Conservation (phyloP, 2,113 vertebrate genomes). For the Cochlearius cochlearius region DNA sequence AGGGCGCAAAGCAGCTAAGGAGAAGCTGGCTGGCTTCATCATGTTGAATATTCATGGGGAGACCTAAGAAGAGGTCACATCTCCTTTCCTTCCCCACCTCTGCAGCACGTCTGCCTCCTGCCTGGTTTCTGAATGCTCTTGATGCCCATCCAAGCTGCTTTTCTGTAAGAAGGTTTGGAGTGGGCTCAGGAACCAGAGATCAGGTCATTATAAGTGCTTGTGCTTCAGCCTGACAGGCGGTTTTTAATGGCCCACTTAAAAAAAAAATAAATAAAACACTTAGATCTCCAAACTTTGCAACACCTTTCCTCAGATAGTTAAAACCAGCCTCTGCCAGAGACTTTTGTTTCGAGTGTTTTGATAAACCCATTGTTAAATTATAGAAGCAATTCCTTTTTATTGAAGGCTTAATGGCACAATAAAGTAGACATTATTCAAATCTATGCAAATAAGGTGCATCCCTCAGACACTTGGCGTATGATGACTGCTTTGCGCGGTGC, state of each 20-base stretch:
- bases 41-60: background rate
- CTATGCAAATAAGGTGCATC: slow-evolving; percentile 5
- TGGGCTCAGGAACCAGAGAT: background rate
- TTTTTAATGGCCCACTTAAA: background rate
- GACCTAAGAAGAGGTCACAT: background rate
- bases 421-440: slow-evolving; percentile 41
- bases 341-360: background rate
- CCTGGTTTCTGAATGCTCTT: background rate
- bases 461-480: background rate
- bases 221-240: background rate
- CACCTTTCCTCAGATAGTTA: background rate
- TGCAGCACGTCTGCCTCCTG: background rate
- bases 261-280: background rate
- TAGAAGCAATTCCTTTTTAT: slow-evolving; percentile 14
- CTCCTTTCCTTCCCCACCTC: background rate
- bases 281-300: background rate
- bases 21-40: background rate
- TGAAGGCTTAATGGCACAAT: slow-evolving; percentile 26
- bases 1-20: rapidly evolving
- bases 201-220: background rate
- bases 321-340: background rate
- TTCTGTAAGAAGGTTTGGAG: background rate
- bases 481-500: background rate
- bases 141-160: background rate
- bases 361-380: background rate